phyloP scores from a whole-genome alignment of 1,140 invertebrate species.

The Tachypleus tridentatus region DNA sequence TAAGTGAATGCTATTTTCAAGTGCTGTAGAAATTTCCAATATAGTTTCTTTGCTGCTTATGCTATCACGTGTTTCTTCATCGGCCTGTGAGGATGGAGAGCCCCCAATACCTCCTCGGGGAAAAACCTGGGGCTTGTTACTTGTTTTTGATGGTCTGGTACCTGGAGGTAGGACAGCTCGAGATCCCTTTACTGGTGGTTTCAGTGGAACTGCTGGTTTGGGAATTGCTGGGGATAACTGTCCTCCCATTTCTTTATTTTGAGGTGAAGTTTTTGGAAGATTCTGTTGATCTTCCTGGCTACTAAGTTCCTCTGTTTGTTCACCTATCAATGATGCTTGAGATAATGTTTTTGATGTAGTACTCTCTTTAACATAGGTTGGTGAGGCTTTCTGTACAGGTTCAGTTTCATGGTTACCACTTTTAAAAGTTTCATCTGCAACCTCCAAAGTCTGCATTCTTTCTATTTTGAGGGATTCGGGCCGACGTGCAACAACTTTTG shows the following conservation, averaged over 20 bases:
- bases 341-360: too few species aligned
- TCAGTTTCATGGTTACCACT: too few species aligned
- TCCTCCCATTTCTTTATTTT: neutral
- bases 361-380: too few species aligned
- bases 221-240: constrained; percentile 1
- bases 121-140: constrained; percentile 16
- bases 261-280: too few species aligned
- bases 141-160: constrained; percentile 12
- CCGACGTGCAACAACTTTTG: constrained; percentile 17
- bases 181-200: constrained; percentile 16
- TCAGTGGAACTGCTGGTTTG: constrained; percentile 17
- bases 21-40: constrained; percentile 26
- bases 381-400: too few species aligned
- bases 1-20: constrained; percentile 16
- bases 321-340: too few species aligned
- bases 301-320: too few species aligned
- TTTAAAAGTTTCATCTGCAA: too few species aligned
- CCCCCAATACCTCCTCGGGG: constrained; percentile 9
- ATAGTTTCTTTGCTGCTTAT: constrained; percentile 18
- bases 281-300: too few species aligned
- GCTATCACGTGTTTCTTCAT: constrained; percentile 4
- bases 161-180: constrained; percentile 5
- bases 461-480: constrained; percentile 6
- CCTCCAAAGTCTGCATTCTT: too few species aligned
- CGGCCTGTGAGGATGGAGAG: constrained; percentile 12